Conservation (phyloP, 1,140 invertebrate species). For the Drosophila mayri region DNA sequence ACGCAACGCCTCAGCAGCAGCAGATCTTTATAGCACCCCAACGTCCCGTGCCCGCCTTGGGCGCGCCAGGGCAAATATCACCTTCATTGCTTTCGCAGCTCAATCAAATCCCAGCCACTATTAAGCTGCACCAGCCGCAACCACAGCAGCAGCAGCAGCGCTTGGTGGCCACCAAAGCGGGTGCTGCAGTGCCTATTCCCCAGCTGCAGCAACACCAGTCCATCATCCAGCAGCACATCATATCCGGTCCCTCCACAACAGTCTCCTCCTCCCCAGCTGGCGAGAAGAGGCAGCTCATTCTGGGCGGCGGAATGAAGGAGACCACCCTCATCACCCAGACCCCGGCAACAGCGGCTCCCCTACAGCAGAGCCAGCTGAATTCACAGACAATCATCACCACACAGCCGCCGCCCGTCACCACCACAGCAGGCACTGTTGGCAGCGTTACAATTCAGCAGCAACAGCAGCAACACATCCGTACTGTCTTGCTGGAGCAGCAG, state of each 20-base stretch:
- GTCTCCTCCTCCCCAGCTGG: conserved; percentile 4
- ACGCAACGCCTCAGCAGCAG: conserved; percentile 55
- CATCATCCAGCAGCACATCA: conserved; percentile 83
- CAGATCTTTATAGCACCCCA: conserved; percentile 80
- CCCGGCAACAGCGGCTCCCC: conserved; percentile 43
- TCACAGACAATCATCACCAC: conserved; percentile 82
- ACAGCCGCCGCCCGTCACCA: conserved; percentile 42
- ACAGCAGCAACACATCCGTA: conserved; percentile 67
- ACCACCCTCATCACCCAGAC: conserved; percentile 79
- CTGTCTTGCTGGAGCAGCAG: conserved; percentile 52
- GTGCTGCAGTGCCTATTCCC: conserved; percentile 62
- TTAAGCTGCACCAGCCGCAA: conserved; percentile 75
- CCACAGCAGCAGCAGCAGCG: conserved; percentile 36
- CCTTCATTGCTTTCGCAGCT: conserved; percentile 75
- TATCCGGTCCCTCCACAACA: conserved; percentile 61
- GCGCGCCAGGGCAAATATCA: conserved; percentile 74
- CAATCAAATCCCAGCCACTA: conserved; percentile 82
- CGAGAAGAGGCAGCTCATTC: conserved; percentile 71
- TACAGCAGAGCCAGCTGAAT: conserved; percentile 77
- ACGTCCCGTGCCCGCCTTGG: conserved; percentile 55
- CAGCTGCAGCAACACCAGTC: conserved; percentile 82
- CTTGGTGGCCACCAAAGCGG: conserved; percentile 43
- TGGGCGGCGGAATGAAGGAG: conserved; percentile 72
- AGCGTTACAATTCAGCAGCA: conserved; percentile 44
- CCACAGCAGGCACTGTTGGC: conserved; percentile 8